phyloP scores from a whole-genome alignment of 1,140 invertebrate genomes.

The Trichonephila clavata region DNA sequence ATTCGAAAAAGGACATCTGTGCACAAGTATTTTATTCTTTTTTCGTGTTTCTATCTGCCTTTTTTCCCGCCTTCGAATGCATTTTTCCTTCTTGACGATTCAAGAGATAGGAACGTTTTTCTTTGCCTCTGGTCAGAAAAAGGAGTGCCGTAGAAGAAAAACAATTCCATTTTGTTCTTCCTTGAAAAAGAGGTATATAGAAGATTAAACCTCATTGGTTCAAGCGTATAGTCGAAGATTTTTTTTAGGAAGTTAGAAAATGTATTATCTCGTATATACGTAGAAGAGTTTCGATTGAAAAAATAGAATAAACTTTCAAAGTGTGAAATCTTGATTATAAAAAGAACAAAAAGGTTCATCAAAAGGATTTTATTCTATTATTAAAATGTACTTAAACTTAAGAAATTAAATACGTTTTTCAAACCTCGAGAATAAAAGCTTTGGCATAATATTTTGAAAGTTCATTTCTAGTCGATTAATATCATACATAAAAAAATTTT shows the following conservation, averaged over 20 bases:
- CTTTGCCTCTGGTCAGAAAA: constrained; percentile 4
- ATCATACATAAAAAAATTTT: no score
- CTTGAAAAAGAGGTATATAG: constrained; percentile 27
- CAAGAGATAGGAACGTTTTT: no score
- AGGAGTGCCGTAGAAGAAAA: neutral
- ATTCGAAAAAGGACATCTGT: constrained; percentile 53
- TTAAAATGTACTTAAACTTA: no score
- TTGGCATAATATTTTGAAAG: no score
- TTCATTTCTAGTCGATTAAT: no score
- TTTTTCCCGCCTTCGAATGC: neutral
- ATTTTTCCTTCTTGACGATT: neutral
- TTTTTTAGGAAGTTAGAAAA: neutral
- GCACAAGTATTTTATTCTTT: neutral
- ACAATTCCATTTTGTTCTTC: constrained; percentile 38
- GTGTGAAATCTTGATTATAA: no score
- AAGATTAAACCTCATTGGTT: constrained; percentile 29
- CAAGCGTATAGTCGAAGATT: neutral
- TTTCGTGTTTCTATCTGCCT: neutral
- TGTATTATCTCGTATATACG: neutral
- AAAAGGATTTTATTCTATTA: no score
- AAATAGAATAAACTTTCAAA: no score
- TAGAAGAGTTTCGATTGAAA: no score
- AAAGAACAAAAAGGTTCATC: no score
- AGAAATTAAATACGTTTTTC: no score
- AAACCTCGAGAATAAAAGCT: no score